Evolutionary conservation across 1,140 invertebrate species (phyloP).

Genomic region (Zaprionus tsacasi): DNA sequence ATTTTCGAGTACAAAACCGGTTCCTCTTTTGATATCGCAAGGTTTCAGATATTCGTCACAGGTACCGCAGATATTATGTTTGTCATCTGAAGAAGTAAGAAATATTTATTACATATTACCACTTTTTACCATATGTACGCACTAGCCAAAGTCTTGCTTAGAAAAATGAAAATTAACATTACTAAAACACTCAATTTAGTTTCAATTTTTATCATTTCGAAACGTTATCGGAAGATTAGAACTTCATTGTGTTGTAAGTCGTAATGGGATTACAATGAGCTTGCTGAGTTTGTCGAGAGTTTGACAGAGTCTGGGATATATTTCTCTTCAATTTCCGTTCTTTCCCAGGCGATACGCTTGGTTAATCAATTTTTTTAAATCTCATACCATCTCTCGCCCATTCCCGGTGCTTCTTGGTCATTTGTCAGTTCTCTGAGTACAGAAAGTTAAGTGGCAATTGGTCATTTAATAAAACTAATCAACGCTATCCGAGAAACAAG

Average conservation of each 20-base stretch:
- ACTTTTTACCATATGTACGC: not conserved
- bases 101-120: not conserved
- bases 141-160: not conserved
- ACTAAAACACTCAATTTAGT: not conserved
- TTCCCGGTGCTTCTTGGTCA: slow-evolving; percentile 1
- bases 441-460: slow-evolving; percentile 57
- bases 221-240: not conserved
- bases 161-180: not conserved
- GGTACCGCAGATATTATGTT: not conserved
- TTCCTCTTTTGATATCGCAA: not conserved
- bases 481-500: slow-evolving; percentile 52
- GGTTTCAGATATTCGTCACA: not conserved
- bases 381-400: not conserved
- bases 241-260: not conserved
- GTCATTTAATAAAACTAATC: slow-evolving; percentile 78
- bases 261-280: not conserved
- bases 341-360: not conserved
- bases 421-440: slow-evolving; percentile 29
- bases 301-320: not conserved
- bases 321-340: not conserved
- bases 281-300: not conserved
- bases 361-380: not conserved
- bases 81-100: not conserved
- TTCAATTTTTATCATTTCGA: not conserved
- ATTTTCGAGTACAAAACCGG: rapidly evolving